phyloP scores from a whole-genome alignment of 2,888 invertebrate species.

The Drosophila robusta region DNA sequence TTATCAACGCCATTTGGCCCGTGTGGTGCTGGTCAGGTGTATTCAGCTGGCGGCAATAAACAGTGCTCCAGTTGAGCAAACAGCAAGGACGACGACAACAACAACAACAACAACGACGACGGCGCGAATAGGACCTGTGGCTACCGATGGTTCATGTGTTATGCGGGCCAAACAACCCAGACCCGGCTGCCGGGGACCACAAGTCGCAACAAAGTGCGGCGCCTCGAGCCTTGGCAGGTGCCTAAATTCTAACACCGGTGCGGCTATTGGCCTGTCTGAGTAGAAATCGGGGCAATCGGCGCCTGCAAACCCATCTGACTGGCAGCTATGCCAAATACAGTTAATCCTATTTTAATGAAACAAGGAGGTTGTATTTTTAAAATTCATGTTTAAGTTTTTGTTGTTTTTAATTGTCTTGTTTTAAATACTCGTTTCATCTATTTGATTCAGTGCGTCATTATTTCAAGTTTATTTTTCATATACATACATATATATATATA shows the following conservation, averaged over 20 bases:
- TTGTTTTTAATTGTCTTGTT: slow-evolving; percentile 74
- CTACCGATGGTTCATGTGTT: slow-evolving; percentile 54
- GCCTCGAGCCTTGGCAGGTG: slow-evolving; percentile 39
- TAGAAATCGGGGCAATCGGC: slow-evolving; percentile 55
- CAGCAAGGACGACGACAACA: slow-evolving; percentile 18
- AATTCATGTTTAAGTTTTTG: slow-evolving; percentile 56
- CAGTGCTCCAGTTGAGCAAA: slow-evolving; percentile 38
- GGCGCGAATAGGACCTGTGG: slow-evolving; percentile 8
- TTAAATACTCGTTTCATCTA: slow-evolving; percentile 82
- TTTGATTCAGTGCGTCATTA: slow-evolving; percentile 85
- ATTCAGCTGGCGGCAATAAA: slow-evolving; percentile 66
- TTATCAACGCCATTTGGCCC: slow-evolving; percentile 44
- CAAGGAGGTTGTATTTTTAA: slow-evolving; percentile 42
- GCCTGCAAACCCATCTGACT: slow-evolving; percentile 20
- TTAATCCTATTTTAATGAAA: slow-evolving; percentile 17
- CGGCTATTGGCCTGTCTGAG: slow-evolving; percentile 32
- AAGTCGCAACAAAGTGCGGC: slow-evolving; percentile 11
- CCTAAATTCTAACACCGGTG: slow-evolving; percentile 54
- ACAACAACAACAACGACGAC: slow-evolving; percentile 9
- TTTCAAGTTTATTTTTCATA: slow-evolving; percentile 31
- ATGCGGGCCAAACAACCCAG: slow-evolving; percentile 59
- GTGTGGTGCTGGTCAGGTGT: slow-evolving; percentile 17
- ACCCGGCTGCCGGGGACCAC: slow-evolving; percentile 9
- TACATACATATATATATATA: slow-evolving; percentile 52
- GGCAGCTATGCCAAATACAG: slow-evolving; percentile 34